Evolutionary conservation across 37 sponge, comb jelly and placozoan species (phyloP).

Genomic region (Spongilla lacustris): DNA sequence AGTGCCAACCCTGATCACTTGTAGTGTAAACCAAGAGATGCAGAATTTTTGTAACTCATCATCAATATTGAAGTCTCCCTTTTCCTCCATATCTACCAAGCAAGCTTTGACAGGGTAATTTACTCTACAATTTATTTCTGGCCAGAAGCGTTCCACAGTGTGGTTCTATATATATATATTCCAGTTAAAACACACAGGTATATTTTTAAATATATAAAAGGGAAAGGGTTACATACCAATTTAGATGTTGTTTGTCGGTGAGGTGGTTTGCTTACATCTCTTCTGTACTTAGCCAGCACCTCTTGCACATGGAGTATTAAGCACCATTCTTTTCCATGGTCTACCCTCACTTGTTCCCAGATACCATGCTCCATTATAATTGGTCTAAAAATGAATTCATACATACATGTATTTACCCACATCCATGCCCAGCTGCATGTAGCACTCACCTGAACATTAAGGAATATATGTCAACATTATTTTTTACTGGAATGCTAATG

Average conservation of each 20-base stretch:
- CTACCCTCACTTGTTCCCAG: slow-evolving; percentile 72
- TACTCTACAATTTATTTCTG: slow-evolving; percentile 45
- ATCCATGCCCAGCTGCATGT: not conserved
- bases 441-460: slow-evolving; percentile 24
- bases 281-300: slow-evolving; percentile 13
- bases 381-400: slow-evolving; percentile 23
- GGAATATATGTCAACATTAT: slow-evolving; percentile 54
- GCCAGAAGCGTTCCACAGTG: slow-evolving; percentile 45
- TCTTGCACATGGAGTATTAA: slow-evolving; percentile 60
- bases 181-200: not conserved
- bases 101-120: slow-evolving; percentile 46
- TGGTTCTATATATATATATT: slow-evolving; percentile 28
- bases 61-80: slow-evolving; percentile 20
- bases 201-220: too few species aligned
- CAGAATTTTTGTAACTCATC: slow-evolving; percentile 30
- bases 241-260: slow-evolving; percentile 34
- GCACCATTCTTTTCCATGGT: slow-evolving; percentile 61
- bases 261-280: slow-evolving; percentile 25
- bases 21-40: slow-evolving; percentile 42
- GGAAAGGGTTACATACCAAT: slow-evolving; percentile 18
- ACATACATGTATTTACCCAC: not conserved
- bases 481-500: slow-evolving; percentile 73
- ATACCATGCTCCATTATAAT: slow-evolving; percentile 60
- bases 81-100: slow-evolving; percentile 18
- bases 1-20: slow-evolving; percentile 40